A percentile compares a stretch with the other conserved stretches of the same genome.
Evolutionary conservation across 2,797 vertebrate species (phyloP).

Genomic region (Aphelocoma californica): DNA sequence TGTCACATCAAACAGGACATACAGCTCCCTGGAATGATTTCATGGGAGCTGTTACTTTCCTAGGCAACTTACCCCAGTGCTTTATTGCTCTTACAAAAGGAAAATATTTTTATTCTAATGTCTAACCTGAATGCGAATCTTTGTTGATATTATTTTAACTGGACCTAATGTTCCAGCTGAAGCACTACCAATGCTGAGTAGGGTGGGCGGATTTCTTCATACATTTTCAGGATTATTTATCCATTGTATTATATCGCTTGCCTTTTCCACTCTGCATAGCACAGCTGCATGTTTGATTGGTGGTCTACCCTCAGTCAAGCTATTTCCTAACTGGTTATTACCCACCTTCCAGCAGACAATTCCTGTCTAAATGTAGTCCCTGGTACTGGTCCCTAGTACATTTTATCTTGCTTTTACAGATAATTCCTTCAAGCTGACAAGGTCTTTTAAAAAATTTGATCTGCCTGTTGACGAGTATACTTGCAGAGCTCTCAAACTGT

Average conservation of each 20-base stretch:
- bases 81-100: background rate
- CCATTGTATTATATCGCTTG: background rate
- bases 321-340: background rate
- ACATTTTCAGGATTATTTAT: background rate
- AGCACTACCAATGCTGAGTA: background rate
- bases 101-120: background rate
- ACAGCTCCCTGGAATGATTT: background rate
- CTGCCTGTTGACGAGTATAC: background rate
- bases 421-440: background rate
- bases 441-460: background rate
- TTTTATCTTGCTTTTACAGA: background rate
- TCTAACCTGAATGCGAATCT: background rate
- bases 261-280: background rate
- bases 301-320: background rate
- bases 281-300: background rate
- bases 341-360: background rate
- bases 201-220: background rate
- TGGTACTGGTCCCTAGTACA: background rate
- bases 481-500: background rate
- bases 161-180: background rate
- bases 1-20: background rate
- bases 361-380: background rate
- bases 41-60: background rate
- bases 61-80: background rate
- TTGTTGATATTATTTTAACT: background rate